phyloP scores from a whole-genome alignment of 2,888 invertebrate species.

The Drosophila histrio region DNA sequence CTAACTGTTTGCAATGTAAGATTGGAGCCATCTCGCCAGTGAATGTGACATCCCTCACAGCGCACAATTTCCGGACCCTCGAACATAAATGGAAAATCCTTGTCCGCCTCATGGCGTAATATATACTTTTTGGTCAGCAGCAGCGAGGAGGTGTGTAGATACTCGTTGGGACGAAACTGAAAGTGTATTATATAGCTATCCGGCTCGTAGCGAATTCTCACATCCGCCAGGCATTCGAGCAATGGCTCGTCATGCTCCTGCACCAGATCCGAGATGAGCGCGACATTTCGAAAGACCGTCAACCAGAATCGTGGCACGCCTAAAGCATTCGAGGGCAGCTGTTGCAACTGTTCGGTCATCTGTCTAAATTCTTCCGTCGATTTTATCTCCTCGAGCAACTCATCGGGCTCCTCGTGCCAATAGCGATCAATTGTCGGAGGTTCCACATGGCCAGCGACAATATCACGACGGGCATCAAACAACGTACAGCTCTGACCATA shows the following conservation, averaged over 20 bases:
- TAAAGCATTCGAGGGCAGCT: constrained; percentile 30
- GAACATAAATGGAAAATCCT: constrained; percentile 61
- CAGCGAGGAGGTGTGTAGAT: constrained; percentile 55
- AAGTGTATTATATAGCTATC: constrained; percentile 60
- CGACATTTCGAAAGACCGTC: constrained; percentile 66
- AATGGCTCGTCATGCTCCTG: constrained; percentile 65
- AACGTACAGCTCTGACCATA: constrained; percentile 52
- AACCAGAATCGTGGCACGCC: constrained; percentile 68
- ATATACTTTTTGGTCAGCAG: constrained; percentile 61
- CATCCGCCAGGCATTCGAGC: constrained; percentile 54
- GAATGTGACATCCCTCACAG: constrained; percentile 67
- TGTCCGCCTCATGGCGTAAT: constrained; percentile 62
- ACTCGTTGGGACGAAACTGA: constrained; percentile 52
- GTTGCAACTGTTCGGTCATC: constrained; percentile 30
- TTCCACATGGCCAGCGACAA: constrained; percentile 53
- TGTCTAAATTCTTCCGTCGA: constrained; percentile 48
- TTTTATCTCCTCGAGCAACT: constrained; percentile 52
- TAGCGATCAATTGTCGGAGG: constrained; percentile 40
- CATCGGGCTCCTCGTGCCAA: constrained; percentile 52
- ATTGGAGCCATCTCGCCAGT: constrained; percentile 63
- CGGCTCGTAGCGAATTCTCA: constrained; percentile 57
- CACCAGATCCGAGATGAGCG: constrained; percentile 60
- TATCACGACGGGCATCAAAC: constrained; percentile 55
- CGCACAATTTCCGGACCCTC: constrained; percentile 69
- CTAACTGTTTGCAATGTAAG: constrained; percentile 57